Evolutionary conservation across 64 coral and sea anemone genomes (phyloP).

Genomic region (Stichodactyla mertensii): DNA sequence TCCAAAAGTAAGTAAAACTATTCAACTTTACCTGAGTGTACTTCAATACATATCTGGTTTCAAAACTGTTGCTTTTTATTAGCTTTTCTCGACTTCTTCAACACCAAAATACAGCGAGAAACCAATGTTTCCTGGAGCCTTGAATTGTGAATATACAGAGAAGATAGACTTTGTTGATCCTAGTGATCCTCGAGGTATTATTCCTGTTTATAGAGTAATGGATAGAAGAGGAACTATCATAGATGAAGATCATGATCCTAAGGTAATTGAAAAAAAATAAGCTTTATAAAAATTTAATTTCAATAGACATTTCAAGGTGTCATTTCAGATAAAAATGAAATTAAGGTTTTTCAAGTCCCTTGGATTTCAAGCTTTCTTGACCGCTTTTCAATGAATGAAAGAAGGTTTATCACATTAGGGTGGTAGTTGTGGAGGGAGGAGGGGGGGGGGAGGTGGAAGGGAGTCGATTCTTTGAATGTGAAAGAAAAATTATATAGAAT

Average conservation of each 20-base stretch:
- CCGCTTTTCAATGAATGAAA: too few species aligned
- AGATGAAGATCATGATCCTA: conserved; percentile 71
- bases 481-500: too few species aligned
- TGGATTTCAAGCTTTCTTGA: too few species aligned
- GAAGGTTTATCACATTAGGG: too few species aligned
- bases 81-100: conserved; percentile 20
- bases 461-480: too few species aligned
- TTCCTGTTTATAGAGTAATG: conserved; percentile 97
- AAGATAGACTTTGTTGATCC: conserved; percentile 78
- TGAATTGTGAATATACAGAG: conserved; percentile 82
- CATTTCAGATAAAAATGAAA: too few species aligned
- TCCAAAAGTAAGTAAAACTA: background rate
- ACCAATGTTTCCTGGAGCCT: conserved; percentile 81
- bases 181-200: conserved; percentile 39
- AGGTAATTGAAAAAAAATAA: conserved; percentile 34
- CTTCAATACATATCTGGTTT: background rate
- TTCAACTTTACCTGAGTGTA: background rate
- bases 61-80: conserved; percentile 25
- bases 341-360: too few species aligned
- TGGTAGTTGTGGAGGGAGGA: too few species aligned
- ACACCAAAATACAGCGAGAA: conserved; percentile 54
- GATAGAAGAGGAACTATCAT: conserved; percentile 80
- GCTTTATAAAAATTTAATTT: background rate
- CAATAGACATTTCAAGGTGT: too few species aligned
- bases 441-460: too few species aligned